Conservation (phyloP, 2,113 vertebrate genomes). For the Deroptyus accipitrinus region DNA sequence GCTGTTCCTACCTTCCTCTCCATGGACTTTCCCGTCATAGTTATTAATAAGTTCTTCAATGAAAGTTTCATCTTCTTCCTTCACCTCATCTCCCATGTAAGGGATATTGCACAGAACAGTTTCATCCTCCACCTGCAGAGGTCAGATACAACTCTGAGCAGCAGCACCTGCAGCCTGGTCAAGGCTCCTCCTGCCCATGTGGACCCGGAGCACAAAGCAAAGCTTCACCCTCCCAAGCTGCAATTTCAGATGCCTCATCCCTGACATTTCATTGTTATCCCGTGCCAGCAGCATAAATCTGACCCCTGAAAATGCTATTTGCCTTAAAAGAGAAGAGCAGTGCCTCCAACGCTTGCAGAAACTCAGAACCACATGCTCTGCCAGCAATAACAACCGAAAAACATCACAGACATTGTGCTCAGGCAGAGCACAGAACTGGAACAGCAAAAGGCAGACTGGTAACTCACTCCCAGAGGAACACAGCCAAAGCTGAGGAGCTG, state of each 20-base stretch:
- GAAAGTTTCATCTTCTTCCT: constrained; percentile 97
- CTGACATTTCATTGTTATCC: neutral
- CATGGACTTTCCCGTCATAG: constrained; percentile 95
- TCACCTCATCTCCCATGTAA: constrained; percentile 97
- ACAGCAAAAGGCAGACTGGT: neutral
- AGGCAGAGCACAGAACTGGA: neutral
- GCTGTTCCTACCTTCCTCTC: constrained; percentile 87
- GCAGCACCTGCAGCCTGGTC: accelerated
- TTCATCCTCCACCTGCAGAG: constrained; percentile 93
- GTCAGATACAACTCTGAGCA: neutral
- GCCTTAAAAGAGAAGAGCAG: neutral
- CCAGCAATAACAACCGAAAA: neutral
- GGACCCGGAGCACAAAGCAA: accelerated
- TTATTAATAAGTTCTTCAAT: constrained; percentile 98
- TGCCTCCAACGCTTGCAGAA: neutral
- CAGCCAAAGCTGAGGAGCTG: neutral
- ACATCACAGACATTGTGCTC: neutral
- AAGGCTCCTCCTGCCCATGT: neutral
- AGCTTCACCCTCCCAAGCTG: neutral
- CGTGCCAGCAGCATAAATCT: neutral
- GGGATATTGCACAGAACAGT: constrained; percentile 98
- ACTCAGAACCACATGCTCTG: neutral
- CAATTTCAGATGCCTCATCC: neutral
- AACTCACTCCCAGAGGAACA: neutral
- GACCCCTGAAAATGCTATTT: neutral